phyloP scores from a whole-genome alignment of 2,797 vertebrate genomes.

The Macrochelys suwanniensis region DNA sequence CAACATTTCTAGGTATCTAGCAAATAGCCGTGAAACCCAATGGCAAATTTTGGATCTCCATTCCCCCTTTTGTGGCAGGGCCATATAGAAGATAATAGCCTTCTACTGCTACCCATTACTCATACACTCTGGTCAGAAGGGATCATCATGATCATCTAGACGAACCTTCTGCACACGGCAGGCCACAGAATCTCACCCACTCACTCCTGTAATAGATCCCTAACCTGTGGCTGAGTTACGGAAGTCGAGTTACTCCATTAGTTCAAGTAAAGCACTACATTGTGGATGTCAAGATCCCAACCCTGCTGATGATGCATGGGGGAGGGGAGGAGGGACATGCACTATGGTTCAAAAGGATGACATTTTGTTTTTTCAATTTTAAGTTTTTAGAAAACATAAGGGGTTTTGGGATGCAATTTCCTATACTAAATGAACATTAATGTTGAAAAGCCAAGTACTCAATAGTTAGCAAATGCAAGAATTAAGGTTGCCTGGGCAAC shows the following conservation, averaged over 20 bases:
- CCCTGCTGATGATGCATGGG: no score
- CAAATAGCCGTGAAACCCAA: no score
- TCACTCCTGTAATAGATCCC: neutral
- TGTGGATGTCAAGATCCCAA: neutral
- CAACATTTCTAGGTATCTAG: no score
- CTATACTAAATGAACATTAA: neutral
- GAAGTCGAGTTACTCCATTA: neutral
- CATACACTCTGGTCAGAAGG: neutral
- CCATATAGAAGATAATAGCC: neutral
- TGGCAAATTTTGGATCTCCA: no score
- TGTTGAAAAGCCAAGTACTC: neutral
- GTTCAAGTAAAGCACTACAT: neutral
- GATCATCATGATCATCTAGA: neutral
- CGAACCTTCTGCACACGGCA: no score
- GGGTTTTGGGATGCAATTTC: neutral
- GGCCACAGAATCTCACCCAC: no score
- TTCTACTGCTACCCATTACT: neutral
- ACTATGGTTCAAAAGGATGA: neutral
- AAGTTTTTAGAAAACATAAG: neutral
- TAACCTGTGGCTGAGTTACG: neutral
- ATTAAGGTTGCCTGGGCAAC: neutral
- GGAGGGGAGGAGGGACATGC: fast-evolving
- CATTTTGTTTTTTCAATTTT: neutral
- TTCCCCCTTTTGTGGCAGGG: no score
- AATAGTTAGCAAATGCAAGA: neutral